phyloP scores from a whole-genome alignment of 1,140 invertebrate genomes.

The Neoseiulus cucumeris region DNA sequence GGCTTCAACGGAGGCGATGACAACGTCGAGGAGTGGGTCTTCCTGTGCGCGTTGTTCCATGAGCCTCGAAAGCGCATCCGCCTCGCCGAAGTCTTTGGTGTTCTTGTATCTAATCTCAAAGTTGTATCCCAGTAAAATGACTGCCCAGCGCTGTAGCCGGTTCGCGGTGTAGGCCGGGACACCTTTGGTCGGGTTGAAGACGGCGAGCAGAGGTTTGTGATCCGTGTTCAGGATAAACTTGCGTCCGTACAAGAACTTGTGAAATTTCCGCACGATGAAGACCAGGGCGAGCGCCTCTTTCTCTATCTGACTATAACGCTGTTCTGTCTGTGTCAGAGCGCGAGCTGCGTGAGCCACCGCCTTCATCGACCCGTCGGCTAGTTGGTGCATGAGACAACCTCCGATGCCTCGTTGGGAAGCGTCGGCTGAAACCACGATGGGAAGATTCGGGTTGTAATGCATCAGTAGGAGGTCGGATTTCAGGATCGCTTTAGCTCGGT shows the following conservation, averaged over 20 bases:
- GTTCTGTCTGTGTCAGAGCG: conserved; percentile 28
- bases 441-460: not conserved
- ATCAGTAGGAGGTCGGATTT: not conserved
- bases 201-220: conserved; percentile 28
- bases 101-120: conserved; percentile 24
- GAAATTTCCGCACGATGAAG: conserved; percentile 31
- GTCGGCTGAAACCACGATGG: not conserved
- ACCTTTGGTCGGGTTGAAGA: conserved; percentile 23
- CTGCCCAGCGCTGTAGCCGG: conserved; percentile 26
- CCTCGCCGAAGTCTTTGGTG: conserved; percentile 19
- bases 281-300: conserved; percentile 33
- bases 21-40: not conserved
- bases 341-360: conserved; percentile 6
- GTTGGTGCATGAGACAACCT: not conserved
- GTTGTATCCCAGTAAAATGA: conserved; percentile 23
- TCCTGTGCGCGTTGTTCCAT: not conserved
- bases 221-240: conserved; percentile 29
- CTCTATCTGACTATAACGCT: conserved; percentile 34
- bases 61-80: conserved; percentile 18
- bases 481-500: not conserved
- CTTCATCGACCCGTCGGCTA: not conserved
- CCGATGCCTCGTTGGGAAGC: not conserved
- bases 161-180: conserved; percentile 21
- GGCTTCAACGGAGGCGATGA: not conserved
- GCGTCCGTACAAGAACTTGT: conserved; percentile 31